Evolutionary conservation across 2,888 invertebrate genomes (phyloP), one percentile per base, ranked within the genome.

Genomic region (Cremastinae sp.): DNA sequence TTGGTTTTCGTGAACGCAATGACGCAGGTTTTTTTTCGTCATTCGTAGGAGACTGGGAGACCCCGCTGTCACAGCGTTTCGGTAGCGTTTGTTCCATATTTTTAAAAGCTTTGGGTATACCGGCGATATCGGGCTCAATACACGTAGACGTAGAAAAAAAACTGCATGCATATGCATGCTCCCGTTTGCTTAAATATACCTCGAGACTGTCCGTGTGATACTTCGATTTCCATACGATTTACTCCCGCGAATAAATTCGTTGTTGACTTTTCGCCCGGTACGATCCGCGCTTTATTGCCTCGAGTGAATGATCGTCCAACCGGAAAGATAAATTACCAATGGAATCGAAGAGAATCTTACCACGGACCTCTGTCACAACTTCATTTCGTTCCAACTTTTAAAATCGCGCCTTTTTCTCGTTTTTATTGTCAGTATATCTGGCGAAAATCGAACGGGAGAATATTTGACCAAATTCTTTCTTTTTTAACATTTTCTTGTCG

Each of bases 221-320:
- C 34, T 58, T 68, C 56, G 66, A 68, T 68, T 56, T 68, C 56
- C 47, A 54, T 66, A n/a, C 36, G 18, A 56, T 56, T 56, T 66
- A 56, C 54, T 28, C 66, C 34, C 34, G 36, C 18, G 34, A 34
- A 20, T 56, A 28, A 2, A 71, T 45, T 62, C 56, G 28, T 47
- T 41, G 18, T 18, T 64, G 47, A 64, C 64, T 72, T 64, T 56
- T 10, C 64, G 56, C 12, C 36, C 49, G 9, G 47, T 36, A 38
- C 34, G 58, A 70, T 70, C 54, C 22, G 54, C 58, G 28, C 51
- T 51, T 36, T n/a, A n/a, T n/a, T 28, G 28, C 34, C 62, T 68
- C 54, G 28, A 65, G 59, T 59, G 70, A 75, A 70, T 58, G 62
- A 64, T 74, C 51, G 64, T 56, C 58, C 16, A 41, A 54, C 20